phyloP scores from a whole-genome alignment of 2,888 invertebrate genomes.

The Andrena minutula region DNA sequence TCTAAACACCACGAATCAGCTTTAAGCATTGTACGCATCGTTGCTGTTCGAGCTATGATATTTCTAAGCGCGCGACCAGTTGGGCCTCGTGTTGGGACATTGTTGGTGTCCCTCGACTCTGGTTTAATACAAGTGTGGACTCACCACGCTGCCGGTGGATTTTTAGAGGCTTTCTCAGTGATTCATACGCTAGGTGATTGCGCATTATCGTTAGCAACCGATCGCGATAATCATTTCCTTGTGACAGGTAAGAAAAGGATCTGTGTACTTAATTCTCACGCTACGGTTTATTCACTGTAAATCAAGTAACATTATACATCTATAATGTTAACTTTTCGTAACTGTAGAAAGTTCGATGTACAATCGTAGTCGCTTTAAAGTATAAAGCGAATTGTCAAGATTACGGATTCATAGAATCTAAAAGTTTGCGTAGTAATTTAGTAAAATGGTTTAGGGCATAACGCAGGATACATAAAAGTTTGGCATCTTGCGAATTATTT shows the following conservation, averaged over 20 bases:
- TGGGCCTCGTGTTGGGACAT: conserved; percentile 87
- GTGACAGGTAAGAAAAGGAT: conserved; percentile 87
- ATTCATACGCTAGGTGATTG: conserved; percentile 89
- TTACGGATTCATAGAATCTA: neutral
- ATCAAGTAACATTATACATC: neutral
- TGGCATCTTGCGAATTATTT: conserved; percentile 92
- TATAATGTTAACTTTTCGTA: neutral
- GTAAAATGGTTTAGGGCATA: conserved; percentile 83
- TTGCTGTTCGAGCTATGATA: conserved; percentile 89
- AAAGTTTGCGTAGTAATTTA: neutral
- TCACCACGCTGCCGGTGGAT: conserved; percentile 91
- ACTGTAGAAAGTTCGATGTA: neutral
- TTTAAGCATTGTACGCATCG: conserved; percentile 81
- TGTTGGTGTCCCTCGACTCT: conserved; percentile 91
- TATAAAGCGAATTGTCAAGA: neutral
- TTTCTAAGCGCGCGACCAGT: conserved; percentile 88
- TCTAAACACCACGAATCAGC: conserved; percentile 68
- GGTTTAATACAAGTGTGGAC: conserved; percentile 93
- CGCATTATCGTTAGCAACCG: conserved; percentile 90
- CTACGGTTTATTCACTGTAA: neutral
- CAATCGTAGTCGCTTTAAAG: neutral
- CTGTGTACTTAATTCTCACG: neutral
- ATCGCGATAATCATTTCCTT: conserved; percentile 89
- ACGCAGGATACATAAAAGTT: conserved; percentile 92
- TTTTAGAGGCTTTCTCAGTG: conserved; percentile 89